Evolutionary conservation across 2,888 invertebrate species (phyloP).

Genomic region (Epirrhoe tristata): DNA sequence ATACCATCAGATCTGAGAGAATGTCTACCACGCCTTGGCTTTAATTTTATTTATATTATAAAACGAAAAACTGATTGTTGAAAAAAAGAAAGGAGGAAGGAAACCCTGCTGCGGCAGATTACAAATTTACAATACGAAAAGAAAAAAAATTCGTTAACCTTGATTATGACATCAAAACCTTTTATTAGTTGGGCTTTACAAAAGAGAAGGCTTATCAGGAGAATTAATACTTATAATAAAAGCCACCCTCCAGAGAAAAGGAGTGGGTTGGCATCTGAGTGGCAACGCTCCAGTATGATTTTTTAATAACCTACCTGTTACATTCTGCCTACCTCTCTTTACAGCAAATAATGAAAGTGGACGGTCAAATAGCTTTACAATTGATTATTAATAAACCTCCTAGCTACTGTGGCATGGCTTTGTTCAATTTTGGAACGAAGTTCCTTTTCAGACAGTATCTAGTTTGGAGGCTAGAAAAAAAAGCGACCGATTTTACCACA

Average conservation of each 20-base stretch:
- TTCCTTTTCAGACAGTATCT: too few species aligned
- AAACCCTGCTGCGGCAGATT: constrained; percentile 22
- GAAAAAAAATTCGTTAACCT: constrained; percentile 65
- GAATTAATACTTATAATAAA: constrained; percentile 61
- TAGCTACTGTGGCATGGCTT: too few species aligned
- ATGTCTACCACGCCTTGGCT: too few species aligned
- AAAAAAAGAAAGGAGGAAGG: background rate
- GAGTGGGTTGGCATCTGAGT: constrained; percentile 44
- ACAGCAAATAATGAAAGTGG: constrained; percentile 40
- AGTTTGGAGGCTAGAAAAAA: too few species aligned
- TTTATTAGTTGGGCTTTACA: constrained; percentile 58
- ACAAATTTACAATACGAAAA: constrained; percentile 31
- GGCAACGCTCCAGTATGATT: constrained; percentile 45
- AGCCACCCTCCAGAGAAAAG: constrained; percentile 49
- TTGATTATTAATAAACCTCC: background rate
- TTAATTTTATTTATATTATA: too few species aligned
- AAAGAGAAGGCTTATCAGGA: constrained; percentile 65
- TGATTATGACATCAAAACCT: constrained; percentile 67
- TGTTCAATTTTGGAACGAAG: too few species aligned
- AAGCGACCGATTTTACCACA: too few species aligned
- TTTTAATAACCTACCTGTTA: constrained; percentile 47
- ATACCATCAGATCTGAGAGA: too few species aligned
- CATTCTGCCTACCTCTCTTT: constrained; percentile 30
- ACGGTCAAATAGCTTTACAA: constrained; percentile 25
- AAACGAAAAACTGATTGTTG: background rate